These are phyloP conservation scores for Pelvicachromis taeniatus DNA, from an alignment of 2,113 vertebrate species.

Conservation along the genomic window DNA sequence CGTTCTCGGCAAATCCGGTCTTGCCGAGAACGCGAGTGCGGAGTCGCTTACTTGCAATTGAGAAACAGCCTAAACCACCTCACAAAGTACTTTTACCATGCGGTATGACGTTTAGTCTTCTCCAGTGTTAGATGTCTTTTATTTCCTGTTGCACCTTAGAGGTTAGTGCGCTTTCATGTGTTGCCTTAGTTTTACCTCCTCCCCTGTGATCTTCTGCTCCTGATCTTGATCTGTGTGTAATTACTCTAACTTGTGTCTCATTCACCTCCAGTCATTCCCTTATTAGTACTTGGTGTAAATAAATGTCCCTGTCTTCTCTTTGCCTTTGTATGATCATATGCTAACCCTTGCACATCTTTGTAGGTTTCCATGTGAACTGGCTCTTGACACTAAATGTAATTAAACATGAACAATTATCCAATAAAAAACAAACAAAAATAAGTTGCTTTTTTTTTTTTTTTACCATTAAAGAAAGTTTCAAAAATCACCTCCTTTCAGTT, in stretches of 20 bases:
- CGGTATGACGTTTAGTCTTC: neutral
- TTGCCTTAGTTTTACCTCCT: neutral
- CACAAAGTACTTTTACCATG: neutral
- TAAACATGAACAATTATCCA: rapidly evolving
- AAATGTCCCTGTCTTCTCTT: rapidly evolving
- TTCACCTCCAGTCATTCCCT: neutral
- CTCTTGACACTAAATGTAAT: rapidly evolving
- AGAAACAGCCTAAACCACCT: too few species aligned
- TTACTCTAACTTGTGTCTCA: neutral
- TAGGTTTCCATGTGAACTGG: neutral
- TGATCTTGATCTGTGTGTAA: neutral
- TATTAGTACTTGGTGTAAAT: neutral
- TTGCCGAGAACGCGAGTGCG: too few species aligned
- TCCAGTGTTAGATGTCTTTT: neutral
- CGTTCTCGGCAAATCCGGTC: too few species aligned
- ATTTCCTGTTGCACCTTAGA: neutral
- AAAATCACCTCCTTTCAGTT: rapidly evolving
- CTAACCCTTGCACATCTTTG: neutral
- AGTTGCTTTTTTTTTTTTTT: neutral
- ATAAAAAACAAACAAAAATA: neutral
- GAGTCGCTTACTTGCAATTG: too few species aligned
- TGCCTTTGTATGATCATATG: neutral
- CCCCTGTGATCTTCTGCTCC: neutral
- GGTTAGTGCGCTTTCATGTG: neutral
- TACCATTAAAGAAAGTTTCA: neutral